These are phyloP conservation scores for Eulimnadia texana DNA, from an alignment of 1,140 invertebrate genomes.

Conservation along the genomic window DNA sequence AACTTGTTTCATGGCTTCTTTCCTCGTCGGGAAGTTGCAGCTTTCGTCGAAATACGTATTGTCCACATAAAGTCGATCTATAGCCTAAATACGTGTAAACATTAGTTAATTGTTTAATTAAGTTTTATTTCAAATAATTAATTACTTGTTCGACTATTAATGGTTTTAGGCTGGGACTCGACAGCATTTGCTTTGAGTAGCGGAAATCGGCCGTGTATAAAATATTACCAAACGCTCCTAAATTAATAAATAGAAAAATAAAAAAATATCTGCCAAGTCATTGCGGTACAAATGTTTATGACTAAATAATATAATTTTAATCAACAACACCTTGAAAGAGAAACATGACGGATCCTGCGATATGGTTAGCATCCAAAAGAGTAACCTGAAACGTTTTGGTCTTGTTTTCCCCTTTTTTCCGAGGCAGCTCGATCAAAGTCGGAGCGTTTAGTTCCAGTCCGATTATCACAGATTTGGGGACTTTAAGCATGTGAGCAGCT, in stretches of 20 bases:
- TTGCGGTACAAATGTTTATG: background rate
- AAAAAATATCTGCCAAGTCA: too few species aligned
- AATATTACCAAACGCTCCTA: background rate
- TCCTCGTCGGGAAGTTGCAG: background rate
- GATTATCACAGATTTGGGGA: background rate
- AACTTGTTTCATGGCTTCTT: background rate
- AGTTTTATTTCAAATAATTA: too few species aligned
- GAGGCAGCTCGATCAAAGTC: background rate
- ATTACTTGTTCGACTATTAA: background rate
- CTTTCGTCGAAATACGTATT: background rate
- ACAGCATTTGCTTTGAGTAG: background rate
- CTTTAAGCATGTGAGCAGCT: background rate
- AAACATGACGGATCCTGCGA: conserved; percentile 7
- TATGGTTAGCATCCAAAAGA: conserved; percentile 2
- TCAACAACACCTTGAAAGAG: background rate
- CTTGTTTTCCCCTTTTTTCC: background rate
- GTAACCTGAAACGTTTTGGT: background rate
- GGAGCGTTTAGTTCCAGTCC: background rate
- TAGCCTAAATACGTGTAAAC: too few species aligned
- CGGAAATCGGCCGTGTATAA: conserved; percentile 6
- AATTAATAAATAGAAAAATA: background rate
- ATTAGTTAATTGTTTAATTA: too few species aligned
- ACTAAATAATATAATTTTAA: background rate
- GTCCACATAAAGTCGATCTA: background rate
- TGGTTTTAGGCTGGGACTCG: background rate